Base-by-base conservation (phyloP, 1,140 invertebrate species). In the Brachionus calyciflorus region DNA sequence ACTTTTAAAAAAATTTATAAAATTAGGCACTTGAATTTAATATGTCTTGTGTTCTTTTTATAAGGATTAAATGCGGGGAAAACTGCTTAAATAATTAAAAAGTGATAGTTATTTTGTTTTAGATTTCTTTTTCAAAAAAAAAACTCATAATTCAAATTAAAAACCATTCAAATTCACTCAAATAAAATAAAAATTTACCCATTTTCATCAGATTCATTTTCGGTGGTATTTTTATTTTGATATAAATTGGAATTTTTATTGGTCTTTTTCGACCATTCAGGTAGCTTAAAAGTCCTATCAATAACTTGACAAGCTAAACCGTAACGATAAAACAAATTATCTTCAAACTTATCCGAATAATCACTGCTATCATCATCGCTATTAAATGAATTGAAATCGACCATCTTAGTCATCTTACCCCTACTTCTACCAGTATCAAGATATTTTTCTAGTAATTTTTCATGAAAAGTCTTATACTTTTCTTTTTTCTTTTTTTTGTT, bases 381-480 rank as follows among this genome's bases (percentile, higher is more conserved):
- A 21, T 65, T 65, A 14, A 44, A 65, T 3, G 60, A 37, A 44
- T 65, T 41, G 24, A 24, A 65, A 7, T 65, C 60, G 21, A 21
- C 3, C 33, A 44, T 44, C n/a, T 65, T 65, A 9, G 17, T 65
- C 60, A 65, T 65, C 24, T 65, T 65, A 14, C 60, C 60, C 26
- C 60, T 65, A 37, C 60, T 65, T 65, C 33, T 44, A 12, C 60
- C 60, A 12, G 40, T 40, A 26, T 65, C 60, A 10, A 65, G 44
- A 65, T 65, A 65, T n/a, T 65, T 65, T 24, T 65, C 60, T 41
- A 65, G 28, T 41, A 65, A 14, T 10, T 41, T 65, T 5, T 24
- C 19, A 65, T 65, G 60, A 37, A 44, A 65, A 28, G 37, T 65
- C 24, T 65, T 65, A 37, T 65, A 65, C n/a, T 65, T 65, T 65